phyloP scores from a whole-genome alignment of 2,113 vertebrate genomes.

The Platichthys flesus region DNA sequence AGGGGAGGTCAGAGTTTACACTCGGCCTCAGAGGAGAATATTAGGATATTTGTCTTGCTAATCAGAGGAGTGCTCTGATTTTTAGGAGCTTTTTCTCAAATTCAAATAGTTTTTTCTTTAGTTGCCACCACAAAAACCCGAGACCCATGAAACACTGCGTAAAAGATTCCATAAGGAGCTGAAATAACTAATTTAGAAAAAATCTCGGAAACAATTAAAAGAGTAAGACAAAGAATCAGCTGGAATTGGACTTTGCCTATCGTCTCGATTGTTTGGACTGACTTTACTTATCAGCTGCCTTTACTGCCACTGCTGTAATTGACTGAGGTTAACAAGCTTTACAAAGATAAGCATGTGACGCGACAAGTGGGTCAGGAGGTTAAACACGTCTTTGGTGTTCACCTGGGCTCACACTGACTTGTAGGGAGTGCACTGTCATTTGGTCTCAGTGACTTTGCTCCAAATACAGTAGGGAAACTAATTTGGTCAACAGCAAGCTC shows the following conservation, averaged over 20 bases:
- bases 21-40: background rate
- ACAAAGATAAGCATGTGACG: constrained; percentile 22
- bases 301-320: constrained; percentile 21
- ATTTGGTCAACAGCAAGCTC: too few relatives aligned
- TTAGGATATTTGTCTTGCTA: background rate
- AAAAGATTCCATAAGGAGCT: background rate
- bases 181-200: too few relatives aligned
- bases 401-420: background rate
- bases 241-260: constrained; percentile 27
- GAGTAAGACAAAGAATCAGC: background rate
- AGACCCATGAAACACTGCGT: background rate
- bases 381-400: constrained; percentile 10
- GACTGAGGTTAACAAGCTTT: constrained; percentile 7
- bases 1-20: background rate
- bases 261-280: background rate
- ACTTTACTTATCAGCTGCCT: constrained; percentile 17
- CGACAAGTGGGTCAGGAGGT: background rate
- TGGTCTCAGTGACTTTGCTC: background rate
- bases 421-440: background rate
- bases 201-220: background rate
- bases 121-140: background rate
- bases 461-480: background rate
- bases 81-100: background rate
- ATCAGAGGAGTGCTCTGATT: background rate
- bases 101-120: background rate